Evolutionary conservation across 2,113 vertebrate genomes (phyloP).

Genomic region (Nothobranchius kuhntae): DNA sequence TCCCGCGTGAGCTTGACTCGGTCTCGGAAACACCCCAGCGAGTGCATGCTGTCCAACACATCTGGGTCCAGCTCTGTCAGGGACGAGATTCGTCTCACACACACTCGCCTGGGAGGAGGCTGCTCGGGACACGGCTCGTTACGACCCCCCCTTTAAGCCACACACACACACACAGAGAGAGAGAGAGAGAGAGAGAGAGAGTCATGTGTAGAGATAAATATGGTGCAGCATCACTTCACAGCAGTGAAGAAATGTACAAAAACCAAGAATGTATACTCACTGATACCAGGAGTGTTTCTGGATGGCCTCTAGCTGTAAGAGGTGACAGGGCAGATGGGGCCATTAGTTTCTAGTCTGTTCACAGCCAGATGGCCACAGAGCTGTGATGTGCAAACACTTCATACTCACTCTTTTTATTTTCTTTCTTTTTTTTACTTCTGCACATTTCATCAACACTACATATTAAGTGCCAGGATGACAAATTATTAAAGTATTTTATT

Average conservation of each 20-base stretch:
- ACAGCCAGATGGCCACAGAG: constrained; percentile 66
- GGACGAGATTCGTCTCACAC: constrained; percentile 83
- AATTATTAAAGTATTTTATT: not conserved
- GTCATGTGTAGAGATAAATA: constrained; percentile 4
- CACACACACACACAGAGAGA: not conserved
- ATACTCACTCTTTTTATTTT: not conserved
- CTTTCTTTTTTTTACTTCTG: not conserved
- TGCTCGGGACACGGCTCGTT: constrained; percentile 87
- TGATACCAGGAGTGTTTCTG: constrained; percentile 93
- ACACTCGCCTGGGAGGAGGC: constrained; percentile 85
- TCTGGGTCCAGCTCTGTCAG: constrained; percentile 90
- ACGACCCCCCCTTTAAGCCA: constrained; percentile 80
- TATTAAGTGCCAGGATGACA: not conserved
- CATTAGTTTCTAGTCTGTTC: constrained; percentile 65
- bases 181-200: not conserved
- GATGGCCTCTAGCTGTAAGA: constrained; percentile 87
- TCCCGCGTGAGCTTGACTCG: constrained; percentile 86
- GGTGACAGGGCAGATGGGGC: constrained; percentile 67
- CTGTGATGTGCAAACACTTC: constrained; percentile 39
- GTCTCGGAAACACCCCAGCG: constrained; percentile 91
- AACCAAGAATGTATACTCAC: constrained; percentile 79
- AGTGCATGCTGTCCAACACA: constrained; percentile 91
- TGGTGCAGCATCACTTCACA: not conserved
- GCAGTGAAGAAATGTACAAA: not conserved
- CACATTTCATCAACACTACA: constrained; percentile 18